phyloP scores from a whole-genome alignment of 2,888 invertebrate genomes.

The Lithophane semibrunnea region DNA sequence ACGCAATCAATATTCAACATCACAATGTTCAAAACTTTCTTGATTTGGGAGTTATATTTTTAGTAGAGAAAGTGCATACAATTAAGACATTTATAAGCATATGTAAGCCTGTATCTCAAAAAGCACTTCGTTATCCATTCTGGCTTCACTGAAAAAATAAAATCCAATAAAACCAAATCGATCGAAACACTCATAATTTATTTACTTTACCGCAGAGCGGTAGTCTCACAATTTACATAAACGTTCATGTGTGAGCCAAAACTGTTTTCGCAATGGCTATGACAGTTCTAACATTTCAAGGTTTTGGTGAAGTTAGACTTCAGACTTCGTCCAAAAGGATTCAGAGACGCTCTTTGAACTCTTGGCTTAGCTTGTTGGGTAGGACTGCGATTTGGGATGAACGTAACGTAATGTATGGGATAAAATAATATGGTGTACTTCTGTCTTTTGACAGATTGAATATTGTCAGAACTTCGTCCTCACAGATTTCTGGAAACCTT shows the following conservation, averaged over 20 bases:
- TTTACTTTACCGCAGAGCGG: slow-evolving; percentile 24
- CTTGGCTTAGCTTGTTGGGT: no score
- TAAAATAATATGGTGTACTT: not conserved
- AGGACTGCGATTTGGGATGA: not conserved
- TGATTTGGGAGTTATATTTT: slow-evolving; percentile 6
- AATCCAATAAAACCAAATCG: not conserved
- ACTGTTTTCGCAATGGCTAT: not conserved
- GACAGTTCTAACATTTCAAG: not conserved
- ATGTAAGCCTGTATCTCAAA: not conserved
- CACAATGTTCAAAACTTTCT: slow-evolving; percentile 15
- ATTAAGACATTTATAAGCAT: no score
- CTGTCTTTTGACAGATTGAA: no score
- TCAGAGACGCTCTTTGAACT: not conserved
- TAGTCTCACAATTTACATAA: slow-evolving; percentile 10
- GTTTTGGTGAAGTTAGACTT: not conserved
- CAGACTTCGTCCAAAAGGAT: not conserved
- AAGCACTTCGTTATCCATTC: not conserved
- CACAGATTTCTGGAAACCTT: no score
- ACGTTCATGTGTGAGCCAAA: slow-evolving; percentile 10
- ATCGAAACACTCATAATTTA: slow-evolving; percentile 16
- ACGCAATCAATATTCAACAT: slow-evolving; percentile 6
- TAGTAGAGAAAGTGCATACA: no score
- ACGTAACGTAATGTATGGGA: not conserved
- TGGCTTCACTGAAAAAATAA: not conserved
- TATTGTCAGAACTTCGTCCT: not conserved